Percentiles rank a stretch among this genome's conserved stretches.
phyloP scores from a whole-genome alignment of 2,113 vertebrate species.

The Daubentonia madagascariensis region DNA sequence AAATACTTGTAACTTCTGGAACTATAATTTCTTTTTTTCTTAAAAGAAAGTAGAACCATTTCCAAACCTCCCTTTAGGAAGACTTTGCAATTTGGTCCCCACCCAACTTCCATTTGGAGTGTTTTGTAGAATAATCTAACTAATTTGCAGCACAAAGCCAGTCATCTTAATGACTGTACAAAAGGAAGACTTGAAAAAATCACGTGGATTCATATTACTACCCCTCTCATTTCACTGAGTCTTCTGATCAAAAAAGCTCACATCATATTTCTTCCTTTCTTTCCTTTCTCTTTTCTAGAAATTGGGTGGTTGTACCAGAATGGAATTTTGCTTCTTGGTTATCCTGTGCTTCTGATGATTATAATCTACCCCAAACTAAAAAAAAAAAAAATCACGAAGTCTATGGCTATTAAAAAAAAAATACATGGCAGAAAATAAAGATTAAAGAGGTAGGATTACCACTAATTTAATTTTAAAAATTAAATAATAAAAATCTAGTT shows the following conservation, averaged over 20 bases:
- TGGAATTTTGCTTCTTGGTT: constrained; percentile 42
- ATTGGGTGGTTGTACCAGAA: constrained; percentile 44
- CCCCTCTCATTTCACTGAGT: not conserved
- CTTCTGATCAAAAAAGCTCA: constrained; percentile 44
- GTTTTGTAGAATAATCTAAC: not conserved
- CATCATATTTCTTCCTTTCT: not conserved
- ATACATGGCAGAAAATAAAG: not conserved
- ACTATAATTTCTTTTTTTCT: not conserved
- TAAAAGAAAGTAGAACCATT: not conserved
- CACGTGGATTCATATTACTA: not conserved
- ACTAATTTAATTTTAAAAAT: not conserved
- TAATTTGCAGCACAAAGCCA: not conserved
- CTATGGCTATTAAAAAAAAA: not conserved
- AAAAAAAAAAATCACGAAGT: too few relatives aligned
- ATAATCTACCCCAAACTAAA: constrained; percentile 48
- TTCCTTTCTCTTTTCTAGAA: constrained; percentile 20
- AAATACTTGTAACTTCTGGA: not conserved
- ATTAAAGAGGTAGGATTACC: not conserved
- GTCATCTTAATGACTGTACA: not conserved
- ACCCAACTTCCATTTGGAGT: not conserved
- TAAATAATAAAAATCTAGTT: constrained; percentile 10
- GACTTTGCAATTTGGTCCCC: not conserved
- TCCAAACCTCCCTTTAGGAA: not conserved
- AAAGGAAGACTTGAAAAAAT: constrained; percentile 24
- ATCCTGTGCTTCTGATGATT: constrained; percentile 51